Evolutionary conservation across 2,113 vertebrate genomes (phyloP).

Genomic region (Paralichthys olivaceus): DNA sequence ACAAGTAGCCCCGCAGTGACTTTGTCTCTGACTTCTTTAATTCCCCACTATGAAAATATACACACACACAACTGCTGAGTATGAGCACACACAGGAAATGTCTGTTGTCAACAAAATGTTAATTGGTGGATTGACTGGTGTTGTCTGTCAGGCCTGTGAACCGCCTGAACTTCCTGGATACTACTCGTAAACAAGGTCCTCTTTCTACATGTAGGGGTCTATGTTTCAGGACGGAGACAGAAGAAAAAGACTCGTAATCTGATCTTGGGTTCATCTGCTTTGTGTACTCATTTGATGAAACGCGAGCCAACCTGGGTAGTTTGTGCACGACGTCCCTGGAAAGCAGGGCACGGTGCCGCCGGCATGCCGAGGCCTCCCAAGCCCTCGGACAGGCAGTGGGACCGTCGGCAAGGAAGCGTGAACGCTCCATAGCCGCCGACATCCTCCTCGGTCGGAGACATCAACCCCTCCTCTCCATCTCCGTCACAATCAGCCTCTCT

Average conservation of each 20-base stretch:
- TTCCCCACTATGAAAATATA: background rate
- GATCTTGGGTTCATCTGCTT: background rate
- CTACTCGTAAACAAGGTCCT: constrained; percentile 30
- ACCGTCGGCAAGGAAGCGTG: constrained; percentile 95
- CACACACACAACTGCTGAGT: background rate
- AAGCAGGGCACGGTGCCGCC: constrained; percentile 85
- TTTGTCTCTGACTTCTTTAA: constrained; percentile 22
- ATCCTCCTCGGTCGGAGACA: constrained; percentile 83
- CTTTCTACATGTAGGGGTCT: constrained; percentile 19
- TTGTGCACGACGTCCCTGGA: constrained; percentile 94
- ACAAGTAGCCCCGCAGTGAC: constrained; percentile 17
- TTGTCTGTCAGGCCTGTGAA: constrained; percentile 39
- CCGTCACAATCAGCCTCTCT: constrained; percentile 79
- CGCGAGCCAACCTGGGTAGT: constrained; percentile 90
- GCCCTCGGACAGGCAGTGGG: constrained; percentile 96
- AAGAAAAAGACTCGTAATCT: background rate
- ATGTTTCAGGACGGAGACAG: background rate
- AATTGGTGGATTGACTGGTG: constrained; percentile 35
- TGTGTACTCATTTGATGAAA: constrained; percentile 17
- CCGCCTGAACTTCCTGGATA: constrained; percentile 38
- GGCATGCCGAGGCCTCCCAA: constrained; percentile 84
- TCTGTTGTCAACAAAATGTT: constrained; percentile 46
- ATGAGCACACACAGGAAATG: constrained; percentile 41
- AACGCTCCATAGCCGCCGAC: constrained; percentile 88
- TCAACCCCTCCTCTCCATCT: constrained; percentile 76